Base-by-base conservation (phyloP, 2,888 invertebrate species). In the Parasteatoda lunata region DNA sequence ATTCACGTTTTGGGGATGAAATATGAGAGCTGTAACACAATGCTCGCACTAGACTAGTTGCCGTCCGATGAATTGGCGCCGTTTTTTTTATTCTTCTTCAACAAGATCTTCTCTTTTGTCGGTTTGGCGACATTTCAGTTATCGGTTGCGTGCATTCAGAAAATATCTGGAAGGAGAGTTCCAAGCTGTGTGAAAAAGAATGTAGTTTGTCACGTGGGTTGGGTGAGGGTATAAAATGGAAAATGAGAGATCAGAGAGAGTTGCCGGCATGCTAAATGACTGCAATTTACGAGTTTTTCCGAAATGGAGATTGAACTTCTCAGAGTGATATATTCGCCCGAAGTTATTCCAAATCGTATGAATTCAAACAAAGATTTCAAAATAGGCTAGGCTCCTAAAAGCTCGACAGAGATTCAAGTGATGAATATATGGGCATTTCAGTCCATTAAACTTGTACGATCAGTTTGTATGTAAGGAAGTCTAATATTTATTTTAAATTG, bases 61-160 rank as follows among this genome's bases (percentile, higher is more conserved):
- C 72, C 80, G 65, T n/a, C 75, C 81, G 69, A 81, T 81, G 81
- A 81, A 81, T 81, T 81, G 81, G 81, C 75, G 81, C 75, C 81
- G n/a, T 54, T 68, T 69, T 73, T 80, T 49, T 15, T 47, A 45
- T n/a, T 69, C 5, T 73, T 66, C 49, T 70, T 78, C 69, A 54
- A 13, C 51, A 49, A 9, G 13, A 15, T 72, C 15, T 70, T 73
- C 68, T 49, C 49, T 49, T 80, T 73, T 80, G 72, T 80, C 80
- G 47, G 59, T 64, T 80, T 72, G 80, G 80, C 80, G 81, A 75
- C 81, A 75, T 73, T 68, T 66, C 80, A 80, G 66, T 73, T 80
- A 80, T 80, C 73, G 80, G 80, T 52, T 71, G 49, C 64, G 65
- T 71, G 71, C 65, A 51, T 68, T 77, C 71, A 15, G 64, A 73